phyloP scores from a whole-genome alignment of 2,797 vertebrate species.

The Sylvia borin region DNA sequence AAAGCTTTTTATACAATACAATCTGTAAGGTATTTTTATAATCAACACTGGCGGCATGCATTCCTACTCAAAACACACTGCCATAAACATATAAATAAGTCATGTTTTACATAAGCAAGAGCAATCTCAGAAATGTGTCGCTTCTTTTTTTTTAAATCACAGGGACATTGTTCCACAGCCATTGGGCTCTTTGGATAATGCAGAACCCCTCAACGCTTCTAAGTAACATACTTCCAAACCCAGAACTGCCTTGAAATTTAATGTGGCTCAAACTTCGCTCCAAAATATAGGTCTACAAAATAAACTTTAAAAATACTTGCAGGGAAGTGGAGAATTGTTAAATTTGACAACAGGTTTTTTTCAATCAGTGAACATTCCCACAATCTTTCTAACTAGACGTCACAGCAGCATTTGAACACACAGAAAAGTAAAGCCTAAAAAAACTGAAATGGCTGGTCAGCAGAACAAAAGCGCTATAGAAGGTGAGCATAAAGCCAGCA shows the following conservation, averaged over 20 bases:
- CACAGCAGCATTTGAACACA: not conserved
- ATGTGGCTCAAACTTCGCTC: not conserved
- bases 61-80: not conserved
- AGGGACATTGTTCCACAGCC: not conserved
- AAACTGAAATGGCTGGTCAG: not conserved
- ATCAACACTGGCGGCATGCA: not conserved
- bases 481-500: not conserved
- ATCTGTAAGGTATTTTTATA: not conserved
- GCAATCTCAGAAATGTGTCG: not conserved
- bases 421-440: not conserved
- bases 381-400: not conserved
- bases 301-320: not conserved
- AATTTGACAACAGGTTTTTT: not conserved
- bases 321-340: not conserved
- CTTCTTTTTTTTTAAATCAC: not conserved
- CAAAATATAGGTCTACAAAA: not conserved
- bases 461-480: not conserved
- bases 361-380: not conserved
- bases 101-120: not conserved
- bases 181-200: not conserved
- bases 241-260: not conserved
- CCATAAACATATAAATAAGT: not conserved
- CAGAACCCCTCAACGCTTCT: accelerated
- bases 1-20: not conserved
- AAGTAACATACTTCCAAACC: not conserved